Conservation (phyloP, 2,113 vertebrate species). For the Hippocampus abdominalis region DNA sequence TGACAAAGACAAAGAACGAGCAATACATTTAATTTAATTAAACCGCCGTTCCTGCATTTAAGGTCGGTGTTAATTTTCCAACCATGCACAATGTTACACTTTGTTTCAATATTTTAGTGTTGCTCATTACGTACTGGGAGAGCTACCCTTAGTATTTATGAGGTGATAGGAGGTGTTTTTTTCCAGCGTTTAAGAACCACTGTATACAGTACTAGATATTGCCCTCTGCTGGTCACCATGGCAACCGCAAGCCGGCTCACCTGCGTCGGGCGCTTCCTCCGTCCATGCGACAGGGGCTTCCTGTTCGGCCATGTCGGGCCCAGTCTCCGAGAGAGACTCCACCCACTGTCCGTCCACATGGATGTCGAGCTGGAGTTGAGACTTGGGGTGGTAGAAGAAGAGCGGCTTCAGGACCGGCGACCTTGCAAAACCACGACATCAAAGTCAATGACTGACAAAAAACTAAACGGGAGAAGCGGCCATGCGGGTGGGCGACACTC, state of each 20-base stretch:
- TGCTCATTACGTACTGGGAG: too few relatives aligned
- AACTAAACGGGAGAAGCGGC: too few relatives aligned
- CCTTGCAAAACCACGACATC: slow-evolving; percentile 42
- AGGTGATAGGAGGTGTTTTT: neutral
- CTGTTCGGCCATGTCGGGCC: slow-evolving; percentile 52
- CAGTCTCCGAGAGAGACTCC: slow-evolving; percentile 69
- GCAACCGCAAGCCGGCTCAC: slow-evolving; percentile 32
- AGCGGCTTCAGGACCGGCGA: slow-evolving; percentile 83
- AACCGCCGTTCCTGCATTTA: neutral
- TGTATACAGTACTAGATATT: too few relatives aligned
- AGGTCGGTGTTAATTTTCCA: neutral
- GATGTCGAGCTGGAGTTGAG: slow-evolving; percentile 70
- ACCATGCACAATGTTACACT: neutral
- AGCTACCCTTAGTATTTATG: neutral
- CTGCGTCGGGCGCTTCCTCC: slow-evolving; percentile 58
- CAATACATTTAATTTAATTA: too few relatives aligned
- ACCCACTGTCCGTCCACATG: slow-evolving; percentile 71
- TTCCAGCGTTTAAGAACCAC: neutral
- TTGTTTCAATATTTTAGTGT: neutral
- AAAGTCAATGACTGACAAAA: neutral
- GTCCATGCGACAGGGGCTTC: slow-evolving; percentile 27
- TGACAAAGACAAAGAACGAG: too few relatives aligned
- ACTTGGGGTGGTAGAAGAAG: slow-evolving; percentile 81
- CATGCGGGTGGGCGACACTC: slow-evolving; percentile 40
- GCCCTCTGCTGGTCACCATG: too few relatives aligned